Conservation (phyloP, 2,113 vertebrate genomes). For the Brachypteracias leptosomus region DNA sequence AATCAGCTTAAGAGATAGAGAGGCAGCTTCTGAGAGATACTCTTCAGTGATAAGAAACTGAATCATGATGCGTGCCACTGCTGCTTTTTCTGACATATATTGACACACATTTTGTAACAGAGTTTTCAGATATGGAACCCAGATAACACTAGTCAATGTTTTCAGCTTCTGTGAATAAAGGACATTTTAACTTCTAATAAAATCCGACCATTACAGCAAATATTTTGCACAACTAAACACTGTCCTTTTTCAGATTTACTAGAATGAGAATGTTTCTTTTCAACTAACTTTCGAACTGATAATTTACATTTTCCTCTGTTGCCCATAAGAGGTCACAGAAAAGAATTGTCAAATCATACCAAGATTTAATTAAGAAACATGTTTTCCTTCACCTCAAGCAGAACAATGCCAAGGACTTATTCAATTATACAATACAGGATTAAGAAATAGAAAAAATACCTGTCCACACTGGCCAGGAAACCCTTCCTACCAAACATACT, state of each 20-base stretch:
- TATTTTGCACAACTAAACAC: neutral
- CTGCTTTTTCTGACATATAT: neutral
- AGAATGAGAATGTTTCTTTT: neutral
- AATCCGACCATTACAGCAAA: neutral
- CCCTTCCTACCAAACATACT: neutral
- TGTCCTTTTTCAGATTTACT: neutral
- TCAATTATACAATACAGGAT: neutral
- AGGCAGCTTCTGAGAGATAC: neutral
- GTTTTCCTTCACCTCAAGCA: constrained; percentile 3
- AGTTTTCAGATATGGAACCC: neutral
- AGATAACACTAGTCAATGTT: neutral
- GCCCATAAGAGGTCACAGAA: neutral
- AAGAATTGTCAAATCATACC: neutral
- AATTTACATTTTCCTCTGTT: neutral
- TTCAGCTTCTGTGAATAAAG: neutral
- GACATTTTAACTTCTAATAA: neutral
- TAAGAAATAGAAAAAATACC: neutral
- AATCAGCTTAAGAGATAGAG: neutral
- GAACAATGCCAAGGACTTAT: neutral
- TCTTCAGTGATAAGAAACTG: neutral
- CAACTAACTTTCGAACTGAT: neutral
- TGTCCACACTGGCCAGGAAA: neutral
- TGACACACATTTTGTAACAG: neutral
- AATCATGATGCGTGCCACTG: neutral
- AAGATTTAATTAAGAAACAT: constrained; percentile 13